phyloP scores from a whole-genome alignment of 2,113 vertebrate genomes.

The Boulengeromyrus knoepffleri region DNA sequence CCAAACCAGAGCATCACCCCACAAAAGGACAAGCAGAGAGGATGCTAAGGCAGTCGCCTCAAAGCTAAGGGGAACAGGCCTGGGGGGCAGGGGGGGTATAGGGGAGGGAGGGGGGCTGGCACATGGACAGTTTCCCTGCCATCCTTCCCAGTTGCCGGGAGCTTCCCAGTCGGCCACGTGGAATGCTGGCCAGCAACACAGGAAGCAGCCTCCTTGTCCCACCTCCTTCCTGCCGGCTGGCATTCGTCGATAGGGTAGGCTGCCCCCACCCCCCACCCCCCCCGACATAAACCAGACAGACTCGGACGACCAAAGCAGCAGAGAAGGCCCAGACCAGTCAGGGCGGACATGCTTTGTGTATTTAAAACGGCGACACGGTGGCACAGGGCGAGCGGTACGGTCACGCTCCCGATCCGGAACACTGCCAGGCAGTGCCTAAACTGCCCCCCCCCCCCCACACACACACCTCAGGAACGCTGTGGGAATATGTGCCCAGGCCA shows the following conservation, averaged over 20 bases:
- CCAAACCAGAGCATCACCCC: neutral
- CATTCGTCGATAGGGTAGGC: neutral
- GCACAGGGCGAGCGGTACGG: neutral
- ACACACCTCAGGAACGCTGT: neutral
- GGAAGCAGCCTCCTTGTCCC: constrained; percentile 19
- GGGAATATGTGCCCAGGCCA: neutral
- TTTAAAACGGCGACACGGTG: neutral
- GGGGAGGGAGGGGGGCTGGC: neutral
- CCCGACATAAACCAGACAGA: neutral
- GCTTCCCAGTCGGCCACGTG: constrained; percentile 4
- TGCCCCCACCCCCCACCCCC: neutral
- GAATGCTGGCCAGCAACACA: constrained; percentile 4
- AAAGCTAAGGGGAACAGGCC: neutral
- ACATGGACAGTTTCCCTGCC: neutral
- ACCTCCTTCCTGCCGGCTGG: constrained; percentile 16
- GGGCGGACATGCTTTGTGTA: neutral
- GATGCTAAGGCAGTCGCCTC: neutral
- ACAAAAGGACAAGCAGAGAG: neutral
- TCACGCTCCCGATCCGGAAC: neutral
- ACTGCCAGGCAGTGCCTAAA: neutral
- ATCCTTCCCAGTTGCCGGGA: constrained; percentile 6
- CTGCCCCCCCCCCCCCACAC: neutral
- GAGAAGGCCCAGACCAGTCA: neutral
- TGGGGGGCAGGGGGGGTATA: neutral
- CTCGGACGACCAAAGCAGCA: neutral